phyloP scores from a whole-genome alignment of 2,113 vertebrate species.

The Cacatua alba region DNA sequence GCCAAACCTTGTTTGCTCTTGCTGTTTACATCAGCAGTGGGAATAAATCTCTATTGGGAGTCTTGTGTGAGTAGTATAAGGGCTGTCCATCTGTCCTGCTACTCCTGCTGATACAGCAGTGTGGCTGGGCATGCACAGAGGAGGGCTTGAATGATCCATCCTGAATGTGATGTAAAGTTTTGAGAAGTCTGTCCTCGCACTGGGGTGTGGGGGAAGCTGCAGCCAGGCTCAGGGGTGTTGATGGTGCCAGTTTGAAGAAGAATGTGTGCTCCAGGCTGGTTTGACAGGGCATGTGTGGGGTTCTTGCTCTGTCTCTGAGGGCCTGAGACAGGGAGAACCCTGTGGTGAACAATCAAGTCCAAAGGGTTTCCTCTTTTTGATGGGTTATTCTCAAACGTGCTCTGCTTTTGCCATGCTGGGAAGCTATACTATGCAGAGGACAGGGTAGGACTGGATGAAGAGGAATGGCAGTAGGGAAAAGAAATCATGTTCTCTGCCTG shows the following conservation, averaged over 20 bases:
- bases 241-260: not conserved
- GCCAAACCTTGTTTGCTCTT: not conserved
- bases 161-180: not conserved
- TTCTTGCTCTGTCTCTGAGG: too few relatives aligned
- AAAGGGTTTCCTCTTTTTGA: not conserved
- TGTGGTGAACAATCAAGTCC: not conserved
- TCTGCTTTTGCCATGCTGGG: not conserved
- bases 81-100: not conserved
- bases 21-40: accelerated
- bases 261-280: not conserved
- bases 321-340: not conserved
- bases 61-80: not conserved
- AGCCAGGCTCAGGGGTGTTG: not conserved
- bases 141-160: not conserved
- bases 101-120: not conserved
- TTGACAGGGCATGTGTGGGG: not conserved
- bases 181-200: not conserved
- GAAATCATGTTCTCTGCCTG: not conserved
- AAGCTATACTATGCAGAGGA: not conserved
- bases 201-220: not conserved
- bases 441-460: not conserved
- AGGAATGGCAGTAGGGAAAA: not conserved
- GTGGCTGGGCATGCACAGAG: not conserved
- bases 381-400: accelerated
- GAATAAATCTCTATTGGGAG: not conserved